Base-by-base conservation (phyloP, 30 jellyfish, hydroid and myxozoan genomes). In the Pseudorhiza aurosa region DNA sequence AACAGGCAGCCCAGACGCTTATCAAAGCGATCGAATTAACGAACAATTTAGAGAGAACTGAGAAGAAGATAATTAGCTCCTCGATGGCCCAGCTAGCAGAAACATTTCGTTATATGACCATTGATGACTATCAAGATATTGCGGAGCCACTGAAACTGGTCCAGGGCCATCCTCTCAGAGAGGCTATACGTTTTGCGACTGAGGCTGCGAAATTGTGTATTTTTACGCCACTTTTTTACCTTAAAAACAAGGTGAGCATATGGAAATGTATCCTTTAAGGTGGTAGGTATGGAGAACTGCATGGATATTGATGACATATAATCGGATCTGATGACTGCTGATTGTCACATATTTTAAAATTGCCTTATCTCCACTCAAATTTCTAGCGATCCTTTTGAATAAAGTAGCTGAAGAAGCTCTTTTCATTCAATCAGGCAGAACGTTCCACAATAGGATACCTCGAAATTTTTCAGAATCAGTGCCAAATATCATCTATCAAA, bases 61-160 rank as follows among this genome's bases (percentile, higher is more conserved):
- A 44, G 30, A 68, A 79, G 70, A 79, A 63, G 50, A 79, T 30
- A 44, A 55, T 68, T 7, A 35, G 83, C 51, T 83, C 72, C 36
- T 79, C 91, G 3, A 79, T 62, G 83, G 69, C 91, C 0, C 91
- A 51, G 17, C 30, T 79, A 47, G 82, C 91, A 18, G 83, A 79
- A 21, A 36, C 83, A n/a, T 79, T 79, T 63, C 91, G 78, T 31
- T 79, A 79, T 18, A 79, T 79, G 77, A 50, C 91, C n/a, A 18
- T 79, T 28, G 35, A 37, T 63, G 91, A 79, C 68, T 45, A 62
- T 14, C 22, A 42, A 24, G 75, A 57, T 14, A 46, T 76, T 65
- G 65, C 65, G 17, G 9, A 47, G 44, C 76, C 32, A 37, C 70
- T 22, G 15, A 45, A 63, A 29, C 83, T 67, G 17, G 63, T 10